Base-by-base conservation (phyloP, 1,140 invertebrate genomes). In the Zaprionus lachaisei region DNA sequence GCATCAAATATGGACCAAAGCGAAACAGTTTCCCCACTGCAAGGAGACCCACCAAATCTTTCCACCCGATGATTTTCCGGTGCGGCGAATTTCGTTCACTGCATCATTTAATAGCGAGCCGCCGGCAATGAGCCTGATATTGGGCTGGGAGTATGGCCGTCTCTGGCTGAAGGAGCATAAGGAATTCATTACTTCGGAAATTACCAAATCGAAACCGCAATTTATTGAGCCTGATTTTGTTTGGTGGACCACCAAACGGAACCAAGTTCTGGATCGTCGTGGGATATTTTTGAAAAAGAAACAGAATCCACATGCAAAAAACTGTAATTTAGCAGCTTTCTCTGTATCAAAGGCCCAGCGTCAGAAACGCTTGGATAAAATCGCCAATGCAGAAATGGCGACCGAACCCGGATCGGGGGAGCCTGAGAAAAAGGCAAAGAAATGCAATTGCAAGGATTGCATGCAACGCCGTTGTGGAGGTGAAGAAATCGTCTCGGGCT, bases 71-170 rank as follows among this genome's bases (percentile, higher is more conserved):
- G n/a, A 11, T 11, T 56, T 56, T 11, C 24, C 15, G 15, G n/a
- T 34, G 9, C 61, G 41, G 0, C 61, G 47, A 1, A 15, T 17
- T 9, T 1, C 34, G 2, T 76, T 76, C 37, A 20, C 34, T 5
- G 44, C 73, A 0, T 60, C 73, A 1, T 76, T 22, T 4, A 62
- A 60, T 5, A 65, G 56, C 0, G 68, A 76, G 1, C 11, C 22
- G 5, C 74, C 74, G 3, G 11, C 69, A 12, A 77, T 77, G 63
- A 28, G 74, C 4, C 17, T 77, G 12, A 11, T 77, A 7, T 17
- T 77, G 38, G 63, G 70, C 38, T 72, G 74, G 74, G 74, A 77
- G 12, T 77, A 72, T 22, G 74, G 74, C 15, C 74, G 74, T 2
- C n/a, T 56, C 0, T 77, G 74, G 74, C 14, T 77, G 15, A 62